A percentile compares a stretch with the other conserved stretches of the same genome.
Conservation (phyloP, 2,888 invertebrate genomes). For the Papilio protenor region DNA sequence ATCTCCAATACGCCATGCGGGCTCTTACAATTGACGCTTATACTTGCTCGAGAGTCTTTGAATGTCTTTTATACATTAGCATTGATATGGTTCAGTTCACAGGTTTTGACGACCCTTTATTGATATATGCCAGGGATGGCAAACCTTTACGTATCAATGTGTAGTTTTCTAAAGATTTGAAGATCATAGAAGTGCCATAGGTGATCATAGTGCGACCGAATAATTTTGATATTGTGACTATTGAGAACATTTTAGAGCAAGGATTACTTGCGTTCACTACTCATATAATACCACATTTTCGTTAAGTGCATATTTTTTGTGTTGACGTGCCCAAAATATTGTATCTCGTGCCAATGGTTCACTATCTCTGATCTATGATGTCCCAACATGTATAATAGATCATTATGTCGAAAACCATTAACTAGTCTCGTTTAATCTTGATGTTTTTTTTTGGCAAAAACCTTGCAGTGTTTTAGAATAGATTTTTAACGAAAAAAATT, state of each 20-base stretch:
- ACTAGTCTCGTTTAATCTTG: neutral
- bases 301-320: too few relatives aligned
- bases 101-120: neutral
- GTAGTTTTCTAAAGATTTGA: too few relatives aligned
- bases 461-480: neutral
- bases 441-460: neutral
- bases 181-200: too few relatives aligned
- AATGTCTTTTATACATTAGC: constrained; percentile 15
- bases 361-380: neutral
- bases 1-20: constrained; percentile 43
- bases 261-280: too few relatives aligned
- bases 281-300: too few relatives aligned
- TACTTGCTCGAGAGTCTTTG: constrained; percentile 46
- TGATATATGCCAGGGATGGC: neutral
- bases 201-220: too few relatives aligned
- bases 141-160: too few relatives aligned
- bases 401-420: neutral
- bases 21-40: constrained; percentile 38
- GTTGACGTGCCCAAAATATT: too few relatives aligned
- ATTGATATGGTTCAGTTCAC: constrained; percentile 31
- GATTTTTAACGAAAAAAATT: neutral
- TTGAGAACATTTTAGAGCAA: too few relatives aligned
- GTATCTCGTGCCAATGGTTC: too few relatives aligned
- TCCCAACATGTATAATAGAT: neutral
- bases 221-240: too few relatives aligned